Percentiles rank a stretch among this genome's conserved stretches.
phyloP scores from a whole-genome alignment of 2,888 invertebrate species.

The Phaedon cochleariae region DNA sequence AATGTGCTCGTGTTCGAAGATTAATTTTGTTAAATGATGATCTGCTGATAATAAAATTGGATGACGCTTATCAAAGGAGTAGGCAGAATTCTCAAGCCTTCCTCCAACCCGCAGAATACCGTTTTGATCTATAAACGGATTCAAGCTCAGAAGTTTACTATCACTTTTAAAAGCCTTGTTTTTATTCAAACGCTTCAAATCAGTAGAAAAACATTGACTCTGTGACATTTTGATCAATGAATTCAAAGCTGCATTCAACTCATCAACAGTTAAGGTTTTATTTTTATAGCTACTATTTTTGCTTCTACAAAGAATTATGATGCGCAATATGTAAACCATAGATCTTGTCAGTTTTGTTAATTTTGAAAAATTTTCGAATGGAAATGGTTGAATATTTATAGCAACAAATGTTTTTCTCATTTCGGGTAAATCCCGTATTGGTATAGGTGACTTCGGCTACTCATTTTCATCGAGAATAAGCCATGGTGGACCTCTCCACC shows the following conservation, averaged over 20 bases:
- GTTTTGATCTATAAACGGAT: constrained; percentile 32
- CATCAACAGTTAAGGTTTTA: not conserved
- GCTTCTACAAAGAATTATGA: not conserved
- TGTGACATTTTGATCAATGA: constrained; percentile 14
- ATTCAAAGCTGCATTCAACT: not conserved
- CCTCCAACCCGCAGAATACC: constrained; percentile 38
- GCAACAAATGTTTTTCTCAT: not conserved
- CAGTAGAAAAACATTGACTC: constrained; percentile 6
- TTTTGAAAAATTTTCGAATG: constrained; percentile 12
- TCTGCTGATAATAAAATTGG: constrained; percentile 33
- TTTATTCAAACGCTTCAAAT: not conserved
- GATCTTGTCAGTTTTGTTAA: not conserved
- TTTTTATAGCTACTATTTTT: not conserved
- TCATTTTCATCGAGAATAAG: not conserved
- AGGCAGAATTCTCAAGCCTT: constrained; percentile 28
- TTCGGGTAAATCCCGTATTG: constrained; percentile 1
- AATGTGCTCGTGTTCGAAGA: constrained; percentile 29
- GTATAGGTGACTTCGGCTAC: constrained; percentile 12
- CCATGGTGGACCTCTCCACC: constrained; percentile 38
- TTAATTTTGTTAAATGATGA: constrained; percentile 37
- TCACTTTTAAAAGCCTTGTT: not conserved
- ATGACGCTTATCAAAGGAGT: constrained; percentile 36
- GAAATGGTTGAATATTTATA: not conserved
- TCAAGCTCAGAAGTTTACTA: constrained; percentile 26
- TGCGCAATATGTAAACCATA: constrained; percentile 9